A percentile compares a stretch with the other conserved stretches of the same genome.
Evolutionary conservation across 2,888 invertebrate species (phyloP).

Genomic region (Tetropium fuscum): DNA sequence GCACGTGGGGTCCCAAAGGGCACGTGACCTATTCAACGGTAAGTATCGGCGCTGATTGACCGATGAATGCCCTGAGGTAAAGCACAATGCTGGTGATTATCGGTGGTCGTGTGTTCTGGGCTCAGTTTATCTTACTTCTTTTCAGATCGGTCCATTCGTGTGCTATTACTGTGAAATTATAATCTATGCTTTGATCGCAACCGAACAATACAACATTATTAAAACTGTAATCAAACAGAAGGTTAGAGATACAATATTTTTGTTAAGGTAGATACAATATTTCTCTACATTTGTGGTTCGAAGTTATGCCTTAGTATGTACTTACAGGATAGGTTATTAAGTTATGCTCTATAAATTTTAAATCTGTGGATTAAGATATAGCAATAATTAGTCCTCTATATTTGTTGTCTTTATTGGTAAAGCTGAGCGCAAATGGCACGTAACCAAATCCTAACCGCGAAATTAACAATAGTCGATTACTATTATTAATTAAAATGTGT

Average conservation of each 20-base stretch:
- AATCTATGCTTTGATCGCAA: constrained; percentile 21
- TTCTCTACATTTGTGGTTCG: too few relatives aligned
- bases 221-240: constrained; percentile 13
- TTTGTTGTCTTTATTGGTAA: too few relatives aligned
- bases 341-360: too few relatives aligned
- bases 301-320: too few relatives aligned
- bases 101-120: constrained; percentile 52
- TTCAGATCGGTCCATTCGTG: constrained; percentile 41
- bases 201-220: constrained; percentile 22
- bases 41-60: constrained; percentile 63
- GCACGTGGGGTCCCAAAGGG: constrained; percentile 50
- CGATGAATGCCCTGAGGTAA: constrained; percentile 60
- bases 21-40: constrained; percentile 61
- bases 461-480: too few relatives aligned
- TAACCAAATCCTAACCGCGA: too few relatives aligned
- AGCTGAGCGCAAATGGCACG: too few relatives aligned
- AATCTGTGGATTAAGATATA: too few relatives aligned
- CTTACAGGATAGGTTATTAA: too few relatives aligned
- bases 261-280: neutral
- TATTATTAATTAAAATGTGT: too few relatives aligned
- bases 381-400: too few relatives aligned
- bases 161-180: constrained; percentile 29
- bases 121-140: constrained; percentile 56
- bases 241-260: neutral
- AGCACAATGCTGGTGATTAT: constrained; percentile 60